Base-by-base conservation (phyloP, 2,888 invertebrate genomes). In the Encarsia formosa region DNA sequence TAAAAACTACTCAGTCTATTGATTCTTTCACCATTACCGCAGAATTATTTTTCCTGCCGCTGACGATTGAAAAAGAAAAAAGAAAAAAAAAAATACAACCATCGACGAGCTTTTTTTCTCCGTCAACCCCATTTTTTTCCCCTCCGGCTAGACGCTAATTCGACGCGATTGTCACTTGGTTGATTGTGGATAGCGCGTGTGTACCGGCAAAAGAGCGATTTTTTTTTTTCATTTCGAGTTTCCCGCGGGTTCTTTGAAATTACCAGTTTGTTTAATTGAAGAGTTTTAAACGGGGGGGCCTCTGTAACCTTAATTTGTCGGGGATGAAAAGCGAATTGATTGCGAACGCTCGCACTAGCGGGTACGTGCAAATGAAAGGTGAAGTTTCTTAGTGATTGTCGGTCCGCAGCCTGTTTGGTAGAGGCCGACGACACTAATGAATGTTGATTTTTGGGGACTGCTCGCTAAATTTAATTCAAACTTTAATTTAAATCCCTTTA, bases 271-370 rank as follows among this genome's bases (percentile, higher is more conserved):
- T 26, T 26, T 26, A 26, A 26, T 26, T 26, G 26, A 26, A 34
- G 34, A 34, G 34, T 15, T 11, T 18, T 15, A 11, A 11, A 18
- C 19, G 19, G 37, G 11, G 16, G 11, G 37, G 18, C 37, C 18
- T 18, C 18, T 19, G 35, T 50, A 50, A 54, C 50, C 54, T 54
- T 50, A 50, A 54, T 54, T 50, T 47, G 18, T 16, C 9, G 19
- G 15, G 15, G 23, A 29, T 39, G 22, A 38, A 52, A 52, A 39
- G 38, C 43, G 22, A 52, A 48, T 52, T 52, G 47, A 48, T 52
- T 48, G 34, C 48, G 29, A 3, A 15, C 15, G 22, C n/a, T 6
- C 8, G 11, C 15, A 5, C 5, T 11, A 2, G 18, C 3, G 22
- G 13, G n/a, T 18, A 11, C 20, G 8, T n/a, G n/a, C n/a, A n/a